Percentiles rank a stretch among this genome's conserved stretches.
These are phyloP conservation scores for Rhea pennata DNA, from an alignment of 2,113 vertebrate species.

Conservation along the genomic window DNA sequence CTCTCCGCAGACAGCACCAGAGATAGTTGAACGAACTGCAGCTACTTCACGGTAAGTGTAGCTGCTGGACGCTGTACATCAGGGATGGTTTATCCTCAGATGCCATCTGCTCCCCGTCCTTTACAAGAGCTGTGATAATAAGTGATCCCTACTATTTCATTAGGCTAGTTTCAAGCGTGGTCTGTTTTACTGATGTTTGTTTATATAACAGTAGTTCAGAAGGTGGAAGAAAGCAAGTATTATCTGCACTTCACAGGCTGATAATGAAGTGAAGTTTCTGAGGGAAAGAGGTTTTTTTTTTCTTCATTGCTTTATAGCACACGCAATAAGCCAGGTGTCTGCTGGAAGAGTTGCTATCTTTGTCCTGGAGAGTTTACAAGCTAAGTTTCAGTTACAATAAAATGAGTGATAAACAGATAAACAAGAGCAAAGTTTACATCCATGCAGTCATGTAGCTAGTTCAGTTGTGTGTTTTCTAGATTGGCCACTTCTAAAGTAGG, in stretches of 20 bases:
- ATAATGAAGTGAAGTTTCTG: not conserved
- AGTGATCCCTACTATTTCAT: not conserved
- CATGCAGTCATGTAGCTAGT: not conserved
- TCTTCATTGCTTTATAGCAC: not conserved
- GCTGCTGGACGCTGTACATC: not conserved
- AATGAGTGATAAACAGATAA: constrained; percentile 5
- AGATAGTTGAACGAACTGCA: not conserved
- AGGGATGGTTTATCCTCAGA: not conserved
- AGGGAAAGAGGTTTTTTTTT: not conserved
- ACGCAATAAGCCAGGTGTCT: not conserved
- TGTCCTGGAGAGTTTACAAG: not conserved
- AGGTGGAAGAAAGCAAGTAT: not conserved
- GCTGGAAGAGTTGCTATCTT: not conserved
- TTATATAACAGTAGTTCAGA: not conserved
- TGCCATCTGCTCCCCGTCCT: not conserved
- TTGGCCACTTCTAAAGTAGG: not conserved
- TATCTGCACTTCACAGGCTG: not conserved
- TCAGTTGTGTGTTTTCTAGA: not conserved
- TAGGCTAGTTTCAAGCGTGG: not conserved
- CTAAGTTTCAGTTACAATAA: constrained; percentile 2
- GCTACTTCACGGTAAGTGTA: not conserved
- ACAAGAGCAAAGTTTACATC: not conserved
- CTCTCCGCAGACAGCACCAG: not conserved
- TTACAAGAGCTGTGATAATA: not conserved
- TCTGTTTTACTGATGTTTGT: not conserved